A percentile compares a stretch with the other conserved stretches of the same genome.
Conservation (phyloP, 2,888 invertebrate species). For the Cinara cedri region DNA sequence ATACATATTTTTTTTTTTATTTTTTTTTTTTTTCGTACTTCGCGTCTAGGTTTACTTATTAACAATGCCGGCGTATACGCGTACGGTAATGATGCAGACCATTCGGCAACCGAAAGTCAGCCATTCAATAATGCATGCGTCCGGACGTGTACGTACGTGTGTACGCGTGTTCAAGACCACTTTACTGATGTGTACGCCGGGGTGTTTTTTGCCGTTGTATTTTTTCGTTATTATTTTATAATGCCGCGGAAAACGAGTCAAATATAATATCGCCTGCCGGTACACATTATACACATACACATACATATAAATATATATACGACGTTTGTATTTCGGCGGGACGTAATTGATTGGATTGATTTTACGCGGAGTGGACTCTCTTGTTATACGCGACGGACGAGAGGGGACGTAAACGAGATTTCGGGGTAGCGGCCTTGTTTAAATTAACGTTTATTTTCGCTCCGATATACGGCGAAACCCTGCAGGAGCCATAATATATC, state of each 20-base stretch:
- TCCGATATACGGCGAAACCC: not conserved
- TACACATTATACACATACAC: too few species aligned
- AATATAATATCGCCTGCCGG: not conserved
- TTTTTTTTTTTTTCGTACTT: not conserved
- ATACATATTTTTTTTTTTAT: constrained; percentile 11
- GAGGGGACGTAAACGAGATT: not conserved
- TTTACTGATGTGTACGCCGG: too few species aligned
- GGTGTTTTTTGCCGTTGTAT: too few species aligned
- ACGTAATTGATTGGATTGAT: constrained; percentile 16
- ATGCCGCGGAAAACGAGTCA: not conserved
- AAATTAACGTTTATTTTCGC: constrained; percentile 25
- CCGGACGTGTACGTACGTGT: not conserved
- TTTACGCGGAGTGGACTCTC: not conserved
- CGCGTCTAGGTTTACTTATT: constrained; percentile 1
- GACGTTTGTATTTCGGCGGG: not conserved
- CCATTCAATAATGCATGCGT: constrained; percentile 12
- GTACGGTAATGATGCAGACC: too few species aligned
- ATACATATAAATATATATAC: too few species aligned
- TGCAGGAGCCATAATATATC: not conserved
- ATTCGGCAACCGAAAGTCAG: not conserved
- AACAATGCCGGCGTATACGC: not conserved
- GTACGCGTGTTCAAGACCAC: not conserved
- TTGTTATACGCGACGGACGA: not conserved
- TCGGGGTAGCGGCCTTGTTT: not conserved
- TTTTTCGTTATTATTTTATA: not conserved